Conservation (phyloP, 2,113 vertebrate genomes). For the Elephantulus edwardii region DNA sequence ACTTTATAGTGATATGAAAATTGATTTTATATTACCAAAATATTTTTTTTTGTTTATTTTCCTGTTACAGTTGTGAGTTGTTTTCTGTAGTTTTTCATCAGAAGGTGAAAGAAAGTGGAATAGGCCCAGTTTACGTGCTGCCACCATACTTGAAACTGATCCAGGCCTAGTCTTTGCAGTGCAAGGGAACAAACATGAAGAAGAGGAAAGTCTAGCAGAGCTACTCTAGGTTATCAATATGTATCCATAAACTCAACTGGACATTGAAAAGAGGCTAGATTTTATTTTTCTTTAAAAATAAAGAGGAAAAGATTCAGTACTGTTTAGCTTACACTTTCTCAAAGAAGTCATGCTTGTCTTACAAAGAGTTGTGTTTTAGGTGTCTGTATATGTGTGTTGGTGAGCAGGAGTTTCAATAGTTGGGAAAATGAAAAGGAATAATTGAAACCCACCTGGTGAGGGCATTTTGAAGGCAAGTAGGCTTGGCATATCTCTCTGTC, state of each 20-base stretch:
- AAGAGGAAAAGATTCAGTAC: neutral
- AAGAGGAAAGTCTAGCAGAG: neutral
- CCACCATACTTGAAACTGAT: neutral
- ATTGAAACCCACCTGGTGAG: neutral
- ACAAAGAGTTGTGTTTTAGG: neutral
- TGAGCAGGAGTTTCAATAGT: neutral
- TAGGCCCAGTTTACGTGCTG: neutral
- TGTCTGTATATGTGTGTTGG: neutral
- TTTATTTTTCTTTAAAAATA: neutral
- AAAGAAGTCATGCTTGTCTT: neutral
- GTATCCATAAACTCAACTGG: neutral
- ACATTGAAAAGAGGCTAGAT: neutral
- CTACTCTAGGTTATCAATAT: neutral
- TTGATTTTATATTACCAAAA: neutral
- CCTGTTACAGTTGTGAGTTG: neutral
- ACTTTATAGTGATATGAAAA: neutral
- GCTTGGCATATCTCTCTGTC: neutral
- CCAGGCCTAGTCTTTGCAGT: neutral
- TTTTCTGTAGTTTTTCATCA: constrained; percentile 30
- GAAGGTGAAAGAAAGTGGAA: neutral
- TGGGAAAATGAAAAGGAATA: neutral
- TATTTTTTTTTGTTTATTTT: neutral
- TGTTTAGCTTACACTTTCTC: neutral
- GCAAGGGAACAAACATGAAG: neutral
- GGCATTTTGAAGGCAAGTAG: neutral